phyloP scores from a whole-genome alignment of 2,888 invertebrate genomes.

The Smittia aterrima region DNA sequence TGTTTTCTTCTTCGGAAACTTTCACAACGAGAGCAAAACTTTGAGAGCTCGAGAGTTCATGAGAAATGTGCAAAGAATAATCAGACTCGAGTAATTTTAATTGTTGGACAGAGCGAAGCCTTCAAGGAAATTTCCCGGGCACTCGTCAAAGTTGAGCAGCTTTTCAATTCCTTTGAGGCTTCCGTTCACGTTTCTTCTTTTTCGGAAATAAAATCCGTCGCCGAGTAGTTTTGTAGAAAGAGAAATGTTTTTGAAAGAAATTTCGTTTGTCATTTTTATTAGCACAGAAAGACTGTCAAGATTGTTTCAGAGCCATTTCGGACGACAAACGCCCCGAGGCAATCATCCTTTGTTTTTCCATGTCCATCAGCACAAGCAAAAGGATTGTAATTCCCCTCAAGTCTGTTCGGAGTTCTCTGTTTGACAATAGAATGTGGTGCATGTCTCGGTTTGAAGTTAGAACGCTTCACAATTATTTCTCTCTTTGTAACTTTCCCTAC shows the following conservation, averaged over 20 bases:
- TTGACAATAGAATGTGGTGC: not conserved
- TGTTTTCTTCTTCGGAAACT: not conserved
- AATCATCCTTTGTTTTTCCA: slow-evolving; percentile 9
- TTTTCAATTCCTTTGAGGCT: not conserved
- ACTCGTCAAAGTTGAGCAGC: not conserved
- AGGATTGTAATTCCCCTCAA: not conserved
- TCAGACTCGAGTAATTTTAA: slow-evolving; percentile 6
- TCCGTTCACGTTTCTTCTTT: not conserved
- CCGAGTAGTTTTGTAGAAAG: not conserved
- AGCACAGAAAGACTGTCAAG: slow-evolving; percentile 23
- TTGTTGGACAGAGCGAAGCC: not conserved
- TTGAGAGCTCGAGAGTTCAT: no score
- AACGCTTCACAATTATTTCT: not conserved
- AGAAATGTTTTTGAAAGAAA: slow-evolving; percentile 29
- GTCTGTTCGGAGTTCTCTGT: not conserved
- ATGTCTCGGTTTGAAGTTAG: not conserved
- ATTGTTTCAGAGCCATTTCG: not conserved
- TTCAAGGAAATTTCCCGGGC: not conserved
- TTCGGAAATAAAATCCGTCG: not conserved
- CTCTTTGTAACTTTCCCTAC: not conserved
- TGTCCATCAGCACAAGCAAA: slow-evolving; percentile 27
- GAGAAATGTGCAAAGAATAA: slow-evolving; percentile 16
- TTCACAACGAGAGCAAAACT: not conserved
- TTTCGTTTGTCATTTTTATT: slow-evolving; percentile 26
- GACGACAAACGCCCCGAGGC: slow-evolving; percentile 17